A percentile compares a stretch with the other conserved stretches of the same genome.
These are phyloP conservation scores for Umimayanthus chanpuru DNA, from an alignment of 92 coral and sea anemone genomes.

Conservation along the genomic window DNA sequence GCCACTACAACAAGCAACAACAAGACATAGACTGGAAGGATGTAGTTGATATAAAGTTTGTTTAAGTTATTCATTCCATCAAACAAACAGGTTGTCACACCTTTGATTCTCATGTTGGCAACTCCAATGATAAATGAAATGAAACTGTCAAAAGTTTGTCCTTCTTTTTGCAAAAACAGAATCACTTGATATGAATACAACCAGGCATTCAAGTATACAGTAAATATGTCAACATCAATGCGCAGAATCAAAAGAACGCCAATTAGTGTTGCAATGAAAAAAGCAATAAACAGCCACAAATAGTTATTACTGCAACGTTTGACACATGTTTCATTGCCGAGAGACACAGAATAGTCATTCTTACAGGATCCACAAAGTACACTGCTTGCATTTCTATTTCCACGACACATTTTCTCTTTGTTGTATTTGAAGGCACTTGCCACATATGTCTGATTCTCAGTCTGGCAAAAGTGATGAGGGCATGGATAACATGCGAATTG, in stretches of 20 bases:
- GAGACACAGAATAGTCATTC: conserved; percentile 54
- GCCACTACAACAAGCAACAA: conserved; percentile 62
- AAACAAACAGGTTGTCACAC: conserved; percentile 64
- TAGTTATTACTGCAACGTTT: conserved; percentile 44
- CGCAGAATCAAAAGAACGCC: conserved; percentile 71
- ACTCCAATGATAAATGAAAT: conserved; percentile 70
- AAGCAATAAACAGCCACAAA: conserved; percentile 70
- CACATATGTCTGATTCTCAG: neutral
- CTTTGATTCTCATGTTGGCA: conserved; percentile 68
- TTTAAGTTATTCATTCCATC: conserved; percentile 73
- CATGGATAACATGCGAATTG: conserved; percentile 66
- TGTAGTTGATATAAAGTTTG: conserved; percentile 73
- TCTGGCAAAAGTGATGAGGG: conserved; percentile 65
- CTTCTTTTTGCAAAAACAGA: conserved; percentile 62
- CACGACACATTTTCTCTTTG: conserved; percentile 52
- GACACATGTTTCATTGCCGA: conserved; percentile 71
- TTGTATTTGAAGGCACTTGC: conserved; percentile 45
- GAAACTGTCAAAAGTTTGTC: conserved; percentile 65
- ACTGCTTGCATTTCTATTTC: conserved; percentile 59
- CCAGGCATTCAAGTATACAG: conserved; percentile 88
- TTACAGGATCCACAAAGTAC: conserved; percentile 83
- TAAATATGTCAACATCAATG: conserved; percentile 78
- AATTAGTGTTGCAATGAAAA: conserved; percentile 53
- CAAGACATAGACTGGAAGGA: conserved; percentile 74
- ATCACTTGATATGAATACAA: conserved; percentile 86